Base-by-base conservation (phyloP, 2,797 vertebrate species). In the Melanogrammus aeglefinus region DNA sequence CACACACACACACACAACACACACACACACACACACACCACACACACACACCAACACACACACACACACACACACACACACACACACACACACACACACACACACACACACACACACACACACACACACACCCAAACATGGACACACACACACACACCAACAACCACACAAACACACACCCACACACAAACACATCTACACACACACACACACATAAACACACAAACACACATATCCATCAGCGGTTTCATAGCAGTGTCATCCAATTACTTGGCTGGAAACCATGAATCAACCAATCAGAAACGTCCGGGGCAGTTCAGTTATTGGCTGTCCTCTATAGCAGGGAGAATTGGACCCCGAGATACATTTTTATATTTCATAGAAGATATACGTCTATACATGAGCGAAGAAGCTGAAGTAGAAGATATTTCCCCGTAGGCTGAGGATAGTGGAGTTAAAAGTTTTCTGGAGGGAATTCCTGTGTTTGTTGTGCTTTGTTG, bases 251-350 rank as follows among this genome's bases (percentile, higher is more conserved):
- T 77, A 77, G 75, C 24, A 75, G 77, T 86, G 87, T 87, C 83
- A 84, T 88, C 88, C 86, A 90, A 87, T 90, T 88, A 89, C 82
- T 57, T 80, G 38, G 78, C 79, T 63, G 74, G 0, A 66, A 83
- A 85, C 81, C 87, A 91, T 89, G 86, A 91, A 90, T 91, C 87
- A 90, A 84, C 88, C 90, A 92, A 90, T 91, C 88, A 89, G 80
- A 77, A 24, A 14, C 57, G 79, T 79, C 85, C 63, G 5, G 78
- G 81, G 83, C 83, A 73, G 82, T 83, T 80, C 80, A 82, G 82
- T 88, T 84, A 89, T 84, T 87, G 79, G 73, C 75, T 78, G 31
- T 47, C 36, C 79, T 29, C 39, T 70, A 69, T 78, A 77, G 51
- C 80, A 66, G 69, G 72, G 77, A 83, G 87, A 27, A 57, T 79